Base-by-base conservation (phyloP, 1,140 invertebrate genomes). In the Aphis craccivora region DNA sequence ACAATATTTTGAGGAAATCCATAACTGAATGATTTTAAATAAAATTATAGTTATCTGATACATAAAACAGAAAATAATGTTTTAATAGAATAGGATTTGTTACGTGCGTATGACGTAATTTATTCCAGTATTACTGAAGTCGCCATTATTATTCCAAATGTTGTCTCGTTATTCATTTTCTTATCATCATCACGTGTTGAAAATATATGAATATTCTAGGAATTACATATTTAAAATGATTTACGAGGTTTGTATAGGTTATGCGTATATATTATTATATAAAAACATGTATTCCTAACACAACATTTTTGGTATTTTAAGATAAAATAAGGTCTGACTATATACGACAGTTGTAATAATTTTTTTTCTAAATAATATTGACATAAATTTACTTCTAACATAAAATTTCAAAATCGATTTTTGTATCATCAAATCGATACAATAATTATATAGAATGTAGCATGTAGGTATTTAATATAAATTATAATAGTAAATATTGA, bases 171-270 rank as follows among this genome's bases (percentile, higher is more conserved):
- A 76, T 76, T 76, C 60, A 76, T 76, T 76, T 76, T 76, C 60
- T 76, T 76, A 76, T 76, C 60, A 76, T 6, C 60, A 76, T 76
- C 14, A 76, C n/a, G 60, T 76, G 60, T 76, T 76, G 60, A 76
- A 76, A 76, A 76, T 76, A 76, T 76, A 76, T 76, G 60, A 76
- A 76, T 76, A 76, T 76, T 76, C 60, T 76, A 76, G 60, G 60
- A 76, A 76, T n/a, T 76, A 76, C 60, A 76, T 76, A n/a, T 76
- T 76, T 83, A 83, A 83, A 83, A 37, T 83, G 76, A 83, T 83
- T 83, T 83, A 83, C n/a, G 76, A 83, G 76, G 76, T 83, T 83
- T 83, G 76, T 83, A 83, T 83, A 83, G 76, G 76, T 18, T 37
- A 37, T 83, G 22, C n/a, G 14, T 37, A 37, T 23, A 35, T 37